Evolutionary conservation across 2,888 invertebrate species (phyloP), one percentile per base, ranked within the genome.

Genomic region (Bembecia ichneumoniformis): DNA sequence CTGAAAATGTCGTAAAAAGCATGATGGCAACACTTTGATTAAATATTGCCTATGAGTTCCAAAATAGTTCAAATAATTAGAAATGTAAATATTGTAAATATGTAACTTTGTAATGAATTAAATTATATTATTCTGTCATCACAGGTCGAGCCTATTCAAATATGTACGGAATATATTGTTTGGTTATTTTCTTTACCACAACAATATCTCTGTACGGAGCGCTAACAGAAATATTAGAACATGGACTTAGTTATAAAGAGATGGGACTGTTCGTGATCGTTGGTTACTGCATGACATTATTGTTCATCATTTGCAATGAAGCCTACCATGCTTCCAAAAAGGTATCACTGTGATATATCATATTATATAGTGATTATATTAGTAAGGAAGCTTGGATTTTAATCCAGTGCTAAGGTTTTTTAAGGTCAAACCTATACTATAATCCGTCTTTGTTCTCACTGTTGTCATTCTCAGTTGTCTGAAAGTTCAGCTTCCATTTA

Each of bases 121-220:
- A 28, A 28, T 28, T 28, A 1, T 7, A 28, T 28, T 28, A 5
- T 28, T 28, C 9, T 28, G 5, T 40, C 13, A 36, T 5, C 45
- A 7, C 70, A 89, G 89, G 90, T 44, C 81, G 90, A 46, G 93
- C 93, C 0, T 93, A 93, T 66, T 92, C 92, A 48, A 93, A 93
- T 59, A 92, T 93, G 92, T 93, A 93, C 57, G 92, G 92, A 9
- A 91, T 93, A 69, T 93, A 92, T 64, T 93, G 92, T 58, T 86
- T 93, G 74, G 89, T 93, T 2, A 91, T 93, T 49, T 90, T 93
- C 67, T 90, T 93, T 62, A 93, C 93, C 2, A 92, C 92, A 7
- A 93, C 92, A 10, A 92, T 92, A 46, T 92, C 93, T 3, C 83
- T 91, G 3, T 93, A 92, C 58, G 93, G 93, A 0, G 90, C 90